These are phyloP conservation scores for Hermodice carunculata DNA, from an alignment of 2,888 invertebrate genomes.

Conservation along the genomic window DNA sequence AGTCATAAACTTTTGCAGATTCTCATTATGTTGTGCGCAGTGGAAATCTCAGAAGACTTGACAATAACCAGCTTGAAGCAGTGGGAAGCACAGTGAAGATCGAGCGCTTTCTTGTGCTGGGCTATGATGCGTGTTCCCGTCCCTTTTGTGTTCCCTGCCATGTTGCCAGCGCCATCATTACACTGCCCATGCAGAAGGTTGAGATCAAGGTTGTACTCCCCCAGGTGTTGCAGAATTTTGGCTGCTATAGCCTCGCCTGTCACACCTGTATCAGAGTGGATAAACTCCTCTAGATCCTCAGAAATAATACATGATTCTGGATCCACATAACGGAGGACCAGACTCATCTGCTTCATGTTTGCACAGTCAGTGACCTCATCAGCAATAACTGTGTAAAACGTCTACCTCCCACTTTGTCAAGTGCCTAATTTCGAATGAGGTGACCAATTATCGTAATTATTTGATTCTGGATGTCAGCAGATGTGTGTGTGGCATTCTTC, in stretches of 20 bases:
- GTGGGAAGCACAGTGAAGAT: conserved; percentile 5
- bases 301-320: conserved; percentile 12
- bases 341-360: conserved; percentile 34
- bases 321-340: conserved; percentile 34
- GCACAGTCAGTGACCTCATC: conserved; percentile 41
- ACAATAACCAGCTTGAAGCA: background rate
- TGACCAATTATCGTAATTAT: background rate
- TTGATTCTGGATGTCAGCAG: background rate
- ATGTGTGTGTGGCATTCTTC: background rate
- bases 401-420: background rate
- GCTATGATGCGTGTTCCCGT: too few species aligned
- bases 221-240: background rate
- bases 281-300: conserved; percentile 25
- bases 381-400: conserved; percentile 55
- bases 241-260: background rate
- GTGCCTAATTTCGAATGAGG: background rate
- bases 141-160: conserved; percentile 16
- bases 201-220: conserved; percentile 7
- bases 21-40: background rate
- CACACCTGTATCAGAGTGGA: background rate
- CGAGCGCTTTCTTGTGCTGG: background rate
- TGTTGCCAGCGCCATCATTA: conserved; percentile 18
- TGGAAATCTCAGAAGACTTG: background rate
- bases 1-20: background rate
- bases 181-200: conserved; percentile 4